phyloP scores from a whole-genome alignment of 2,888 invertebrate genomes.

The Merodon equestris region DNA sequence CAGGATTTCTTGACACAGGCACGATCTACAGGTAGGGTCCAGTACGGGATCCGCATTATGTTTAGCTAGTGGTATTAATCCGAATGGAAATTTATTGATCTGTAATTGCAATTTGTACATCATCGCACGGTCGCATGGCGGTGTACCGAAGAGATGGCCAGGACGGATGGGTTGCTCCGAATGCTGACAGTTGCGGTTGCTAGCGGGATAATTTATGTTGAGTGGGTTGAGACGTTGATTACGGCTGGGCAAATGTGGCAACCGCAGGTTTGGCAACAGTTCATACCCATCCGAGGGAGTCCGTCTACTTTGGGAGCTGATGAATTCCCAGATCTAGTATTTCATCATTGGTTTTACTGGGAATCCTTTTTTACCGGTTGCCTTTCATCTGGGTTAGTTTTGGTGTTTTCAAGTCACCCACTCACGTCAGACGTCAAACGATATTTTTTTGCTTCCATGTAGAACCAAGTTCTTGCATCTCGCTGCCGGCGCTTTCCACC shows the following conservation, averaged over 20 bases:
- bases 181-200: constrained; percentile 29
- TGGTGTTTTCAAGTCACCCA: neutral
- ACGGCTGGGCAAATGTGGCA: no score
- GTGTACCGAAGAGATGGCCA: constrained; percentile 19
- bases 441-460: constrained; percentile 22
- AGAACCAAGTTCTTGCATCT: constrained; percentile 29
- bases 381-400: constrained; percentile 21
- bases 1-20: constrained; percentile 24
- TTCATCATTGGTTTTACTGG: no score
- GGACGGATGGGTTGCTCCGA: constrained; percentile 8
- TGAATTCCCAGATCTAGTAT: no score
- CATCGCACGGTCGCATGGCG: constrained; percentile 21
- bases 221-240: constrained; percentile 12
- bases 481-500: neutral
- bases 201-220: constrained; percentile 33
- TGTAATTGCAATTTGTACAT: constrained; percentile 63
- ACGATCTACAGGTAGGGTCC: constrained; percentile 23
- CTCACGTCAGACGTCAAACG: neutral
- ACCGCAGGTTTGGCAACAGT: no score
- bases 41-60: constrained; percentile 16
- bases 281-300: no score
- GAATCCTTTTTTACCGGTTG: constrained; percentile 14
- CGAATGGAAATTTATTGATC: constrained; percentile 57
- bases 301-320: no score
- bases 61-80: constrained; percentile 39